Conservation (phyloP, 2,888 invertebrate species). For the Drosophila quinaria region DNA sequence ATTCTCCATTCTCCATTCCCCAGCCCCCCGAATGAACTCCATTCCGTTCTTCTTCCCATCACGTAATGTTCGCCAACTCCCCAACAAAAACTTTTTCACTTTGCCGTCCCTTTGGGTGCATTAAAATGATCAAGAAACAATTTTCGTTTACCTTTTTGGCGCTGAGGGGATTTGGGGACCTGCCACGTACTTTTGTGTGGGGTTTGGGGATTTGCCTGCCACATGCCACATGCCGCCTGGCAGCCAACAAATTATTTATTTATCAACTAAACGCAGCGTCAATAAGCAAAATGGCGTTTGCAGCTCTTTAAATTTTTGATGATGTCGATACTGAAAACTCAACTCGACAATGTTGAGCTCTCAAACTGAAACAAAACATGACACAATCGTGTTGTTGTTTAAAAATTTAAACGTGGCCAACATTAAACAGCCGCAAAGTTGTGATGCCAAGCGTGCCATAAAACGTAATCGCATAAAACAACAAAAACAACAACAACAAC, state of each 20-base stretch:
- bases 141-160: constrained; percentile 81
- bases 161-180: constrained; percentile 38
- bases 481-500: too few relatives aligned
- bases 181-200: constrained; percentile 17
- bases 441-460: constrained; percentile 56
- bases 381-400: constrained; percentile 58
- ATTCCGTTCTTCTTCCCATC: constrained; percentile 54
- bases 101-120: constrained; percentile 81
- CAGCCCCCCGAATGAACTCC: neutral
- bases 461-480: constrained; percentile 59
- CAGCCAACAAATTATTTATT: constrained; percentile 81
- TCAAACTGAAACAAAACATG: constrained; percentile 37
- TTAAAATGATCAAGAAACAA: constrained; percentile 85
- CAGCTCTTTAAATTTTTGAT: constrained; percentile 77
- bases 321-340: constrained; percentile 43
- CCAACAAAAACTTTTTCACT: constrained; percentile 65
- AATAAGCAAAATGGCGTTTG: constrained; percentile 72
- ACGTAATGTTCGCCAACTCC: constrained; percentile 60
- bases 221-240: constrained; percentile 5
- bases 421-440: constrained; percentile 68
- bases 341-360: constrained; percentile 1
- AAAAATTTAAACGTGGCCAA: constrained; percentile 54
- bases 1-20: constrained; percentile 10
- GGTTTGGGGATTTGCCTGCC: constrained; percentile 40
- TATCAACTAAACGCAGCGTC: constrained; percentile 76